phyloP scores from a whole-genome alignment of 2,888 invertebrate species.

The Cheilosia variabilis region DNA sequence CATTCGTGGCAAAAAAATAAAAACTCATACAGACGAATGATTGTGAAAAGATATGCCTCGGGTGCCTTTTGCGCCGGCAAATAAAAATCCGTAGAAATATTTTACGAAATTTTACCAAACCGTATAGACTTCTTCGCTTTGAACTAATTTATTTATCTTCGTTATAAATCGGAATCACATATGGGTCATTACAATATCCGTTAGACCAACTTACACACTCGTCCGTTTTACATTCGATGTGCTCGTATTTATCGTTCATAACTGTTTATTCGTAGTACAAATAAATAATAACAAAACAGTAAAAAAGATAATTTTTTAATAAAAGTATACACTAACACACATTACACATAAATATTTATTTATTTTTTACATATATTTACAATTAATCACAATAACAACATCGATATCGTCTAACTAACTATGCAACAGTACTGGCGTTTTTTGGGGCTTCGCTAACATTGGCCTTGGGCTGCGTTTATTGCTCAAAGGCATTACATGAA shows the following conservation, averaged over 20 bases:
- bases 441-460: slow-evolving; percentile 78
- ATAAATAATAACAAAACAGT: background rate
- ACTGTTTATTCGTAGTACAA: slow-evolving; percentile 16
- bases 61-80: no score
- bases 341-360: slow-evolving; percentile 1
- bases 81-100: background rate
- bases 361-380: background rate
- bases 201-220: slow-evolving; percentile 19
- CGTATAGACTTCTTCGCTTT: slow-evolving; percentile 42
- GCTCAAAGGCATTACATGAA: slow-evolving; percentile 86
- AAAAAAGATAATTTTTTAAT: background rate
- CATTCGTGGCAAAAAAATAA: no score
- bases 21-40: no score
- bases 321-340: background rate
- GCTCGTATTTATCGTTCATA: slow-evolving; percentile 13
- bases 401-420: slow-evolving; percentile 24
- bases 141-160: slow-evolving; percentile 20
- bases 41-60: no score
- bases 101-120: background rate
- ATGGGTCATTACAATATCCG: slow-evolving; percentile 21
- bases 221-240: slow-evolving; percentile 31
- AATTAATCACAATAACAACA: slow-evolving; percentile 8
- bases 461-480: slow-evolving; percentile 84
- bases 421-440: slow-evolving; percentile 39
- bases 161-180: slow-evolving; percentile 17